A percentile compares a stretch with the other conserved stretches of the same genome.
Conservation (phyloP, 1,140 invertebrate genomes). For the Eulimnadia texana region DNA sequence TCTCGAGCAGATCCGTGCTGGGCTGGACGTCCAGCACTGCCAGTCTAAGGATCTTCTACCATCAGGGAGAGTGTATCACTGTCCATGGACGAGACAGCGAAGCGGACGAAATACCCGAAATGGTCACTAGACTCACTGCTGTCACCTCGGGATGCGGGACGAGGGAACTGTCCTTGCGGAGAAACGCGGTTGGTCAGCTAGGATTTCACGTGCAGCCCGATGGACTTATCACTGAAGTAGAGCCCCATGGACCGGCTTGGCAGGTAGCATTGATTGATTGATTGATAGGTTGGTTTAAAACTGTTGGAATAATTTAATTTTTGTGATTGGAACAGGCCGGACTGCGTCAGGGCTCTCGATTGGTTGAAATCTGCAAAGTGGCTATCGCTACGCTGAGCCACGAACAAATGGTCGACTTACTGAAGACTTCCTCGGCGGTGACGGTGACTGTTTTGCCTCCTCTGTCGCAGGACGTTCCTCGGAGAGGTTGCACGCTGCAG, state of each 20-base stretch:
- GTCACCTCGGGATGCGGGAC: constrained; percentile 58
- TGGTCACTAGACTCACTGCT: constrained; percentile 49
- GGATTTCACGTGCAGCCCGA: constrained; percentile 94
- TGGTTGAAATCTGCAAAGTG: constrained; percentile 70
- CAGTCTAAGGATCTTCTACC: constrained; percentile 25
- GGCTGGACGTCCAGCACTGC: constrained; percentile 57
- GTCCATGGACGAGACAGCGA: constrained; percentile 46
- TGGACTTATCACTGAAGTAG: constrained; percentile 87
- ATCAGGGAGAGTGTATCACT: constrained; percentile 51
- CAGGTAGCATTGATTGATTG: constrained; percentile 24
- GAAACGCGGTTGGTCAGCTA: constrained; percentile 70
- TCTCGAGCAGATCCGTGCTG: constrained; percentile 66
- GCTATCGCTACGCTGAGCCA: constrained; percentile 77
- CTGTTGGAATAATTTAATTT: neutral
- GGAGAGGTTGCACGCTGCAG: constrained; percentile 46
- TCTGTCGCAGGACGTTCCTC: constrained; percentile 44
- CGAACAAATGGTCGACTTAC: constrained; percentile 84
- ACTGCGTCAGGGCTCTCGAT: constrained; percentile 66
- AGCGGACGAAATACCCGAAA: constrained; percentile 61
- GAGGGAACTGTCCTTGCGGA: constrained; percentile 53
- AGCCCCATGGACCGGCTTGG: constrained; percentile 73
- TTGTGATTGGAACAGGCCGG: constrained; percentile 32
- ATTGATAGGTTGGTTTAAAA: neutral
- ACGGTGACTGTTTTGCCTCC: constrained; percentile 71
- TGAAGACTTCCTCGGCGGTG: constrained; percentile 76